Evolutionary conservation across 2,113 vertebrate genomes (phyloP).

Genomic region (Aphelocoma coerulescens): DNA sequence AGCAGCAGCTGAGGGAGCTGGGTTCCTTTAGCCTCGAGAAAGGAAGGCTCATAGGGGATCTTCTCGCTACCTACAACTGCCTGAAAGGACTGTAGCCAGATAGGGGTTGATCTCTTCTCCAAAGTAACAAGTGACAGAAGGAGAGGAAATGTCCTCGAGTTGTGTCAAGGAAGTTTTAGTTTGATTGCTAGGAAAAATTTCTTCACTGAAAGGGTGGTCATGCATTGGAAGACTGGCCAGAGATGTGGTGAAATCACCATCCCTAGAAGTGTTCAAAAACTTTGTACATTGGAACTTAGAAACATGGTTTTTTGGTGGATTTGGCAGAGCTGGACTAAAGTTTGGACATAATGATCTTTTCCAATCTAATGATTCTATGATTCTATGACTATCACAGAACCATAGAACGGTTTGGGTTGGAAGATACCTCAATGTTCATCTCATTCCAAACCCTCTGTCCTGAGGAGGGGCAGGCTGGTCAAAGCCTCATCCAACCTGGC

Average conservation of each 20-base stretch:
- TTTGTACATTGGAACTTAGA: not conserved
- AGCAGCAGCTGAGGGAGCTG: not conserved
- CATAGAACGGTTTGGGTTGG: not conserved
- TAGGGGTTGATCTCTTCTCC: not conserved
- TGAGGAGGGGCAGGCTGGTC: not conserved
- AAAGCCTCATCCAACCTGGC: not conserved
- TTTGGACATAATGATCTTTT: not conserved
- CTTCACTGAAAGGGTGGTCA: too few relatives aligned
- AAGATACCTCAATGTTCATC: not conserved
- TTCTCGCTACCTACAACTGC: not conserved
- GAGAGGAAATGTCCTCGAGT: not conserved
- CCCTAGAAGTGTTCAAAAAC: not conserved
- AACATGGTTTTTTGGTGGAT: not conserved
- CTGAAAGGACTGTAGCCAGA: not conserved
- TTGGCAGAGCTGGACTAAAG: not conserved
- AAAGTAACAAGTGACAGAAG: not conserved
- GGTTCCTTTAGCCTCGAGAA: not conserved
- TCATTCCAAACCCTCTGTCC: not conserved
- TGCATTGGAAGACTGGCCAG: not conserved
- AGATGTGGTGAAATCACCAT: not conserved
- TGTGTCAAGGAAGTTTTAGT: not conserved
- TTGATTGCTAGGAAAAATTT: not conserved
- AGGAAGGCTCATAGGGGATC: not conserved
- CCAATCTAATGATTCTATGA: not conserved
- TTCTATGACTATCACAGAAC: not conserved